Evolutionary conservation across 2,113 vertebrate genomes (phyloP), one percentile per base, ranked within the genome.

Genomic region (Aptenodytes forsteri): DNA sequence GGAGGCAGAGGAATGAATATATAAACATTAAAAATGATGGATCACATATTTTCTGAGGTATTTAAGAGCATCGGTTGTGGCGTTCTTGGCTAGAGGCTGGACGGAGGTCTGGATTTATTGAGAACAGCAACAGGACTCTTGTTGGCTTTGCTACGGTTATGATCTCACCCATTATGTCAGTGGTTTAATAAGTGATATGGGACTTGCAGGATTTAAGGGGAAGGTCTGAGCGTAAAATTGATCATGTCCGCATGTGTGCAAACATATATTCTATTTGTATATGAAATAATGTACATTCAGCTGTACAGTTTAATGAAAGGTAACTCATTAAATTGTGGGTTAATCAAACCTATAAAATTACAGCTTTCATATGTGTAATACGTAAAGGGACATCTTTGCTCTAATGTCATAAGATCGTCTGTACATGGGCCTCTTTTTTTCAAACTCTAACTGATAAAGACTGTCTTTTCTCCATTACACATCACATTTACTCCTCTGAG

Each of bases 141-240:
- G 20, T 2, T 80, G 75, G 46, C 76, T 83, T 80, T 66, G 52
- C 20, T 64, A 16, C 42, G 25, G 12, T 29, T 59, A 1, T 13
- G n/a, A 32, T 42, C 56, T 80, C 29, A 13, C 5, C 1, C 2
- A 0, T 12, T 16, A 1, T 4, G 17, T 38, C 56, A 54, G 32
- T 16, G 16, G 29, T 62, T 90, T 65, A 38, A 4, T 10, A 30
- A 29, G 49, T 1, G 22, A 23, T 22, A 7, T 0, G 3, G 23
- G 32, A 9, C 32, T 42, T 11, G 2, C 23, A 54, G 55, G 12
- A 16, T 27, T 50, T 58, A 70, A 76, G 17, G 22, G 34, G 27
- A 55, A n/a, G 22, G 34, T 52, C 83, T 67, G 83, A 54, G 44
- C 22, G 9, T 19, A 42, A 55, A 40, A 65, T 1, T 16, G 27